Evolutionary conservation across 1,140 invertebrate species (phyloP).

Genomic region (Octopus bimaculoides): DNA sequence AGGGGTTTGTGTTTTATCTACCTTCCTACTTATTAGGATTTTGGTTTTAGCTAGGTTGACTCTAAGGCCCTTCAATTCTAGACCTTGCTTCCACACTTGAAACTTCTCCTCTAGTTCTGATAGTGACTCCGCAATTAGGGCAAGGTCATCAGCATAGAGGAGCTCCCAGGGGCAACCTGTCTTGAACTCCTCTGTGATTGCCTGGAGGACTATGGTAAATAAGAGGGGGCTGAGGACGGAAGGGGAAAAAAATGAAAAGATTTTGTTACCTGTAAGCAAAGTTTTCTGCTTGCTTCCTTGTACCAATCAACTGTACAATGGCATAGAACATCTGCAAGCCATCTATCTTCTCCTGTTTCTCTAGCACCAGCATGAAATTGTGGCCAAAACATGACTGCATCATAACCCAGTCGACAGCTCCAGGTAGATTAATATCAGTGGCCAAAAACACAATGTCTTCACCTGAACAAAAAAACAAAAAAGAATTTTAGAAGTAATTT

Average conservation of each 20-base stretch:
- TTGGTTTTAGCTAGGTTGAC: no score
- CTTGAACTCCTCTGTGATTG: no score
- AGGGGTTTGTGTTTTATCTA: no score
- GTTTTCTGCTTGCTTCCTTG: slow-evolving; percentile 97
- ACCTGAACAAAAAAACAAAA: slow-evolving; percentile 52
- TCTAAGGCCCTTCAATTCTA: no score
- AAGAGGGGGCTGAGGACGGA: no score
- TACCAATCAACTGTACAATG: slow-evolving; percentile 98
- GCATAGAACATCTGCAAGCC: slow-evolving; percentile 99
- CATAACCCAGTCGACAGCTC: slow-evolving; percentile 99
- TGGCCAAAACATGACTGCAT: slow-evolving; percentile 99
- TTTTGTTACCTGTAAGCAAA: slow-evolving; percentile 85
- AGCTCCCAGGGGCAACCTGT: no score
- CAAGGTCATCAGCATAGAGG: no score
- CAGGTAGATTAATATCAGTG: slow-evolving; percentile 98
- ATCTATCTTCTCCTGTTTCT: slow-evolving; percentile 97
- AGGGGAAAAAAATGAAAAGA: background rate
- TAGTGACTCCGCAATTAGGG: no score
- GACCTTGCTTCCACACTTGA: no score
- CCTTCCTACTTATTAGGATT: no score
- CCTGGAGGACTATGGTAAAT: no score
- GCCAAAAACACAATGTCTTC: slow-evolving; percentile 99
- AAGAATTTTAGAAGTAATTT: background rate
- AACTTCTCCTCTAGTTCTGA: no score
- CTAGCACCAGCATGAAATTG: slow-evolving; percentile 98